Conservation (phyloP, 2,797 vertebrate species). For the Typhlichthys eigenmanni region DNA sequence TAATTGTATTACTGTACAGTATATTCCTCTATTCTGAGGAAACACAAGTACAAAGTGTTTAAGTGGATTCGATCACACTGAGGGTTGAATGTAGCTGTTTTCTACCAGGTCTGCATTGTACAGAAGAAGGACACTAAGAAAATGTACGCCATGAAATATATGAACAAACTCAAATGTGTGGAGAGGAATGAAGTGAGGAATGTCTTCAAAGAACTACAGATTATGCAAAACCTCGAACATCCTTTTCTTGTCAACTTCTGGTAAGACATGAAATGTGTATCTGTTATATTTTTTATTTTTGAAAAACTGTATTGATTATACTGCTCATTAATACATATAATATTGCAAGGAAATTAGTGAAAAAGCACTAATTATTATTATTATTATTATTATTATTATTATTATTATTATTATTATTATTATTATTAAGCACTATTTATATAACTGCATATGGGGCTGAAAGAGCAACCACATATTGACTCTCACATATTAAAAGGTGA, state of each 20-base stretch:
- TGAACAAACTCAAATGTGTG: constrained; percentile 97
- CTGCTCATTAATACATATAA: too few relatives aligned
- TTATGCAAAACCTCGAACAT: constrained; percentile 96
- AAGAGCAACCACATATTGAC: too few relatives aligned
- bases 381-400: too few relatives aligned
- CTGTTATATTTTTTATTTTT: neutral
- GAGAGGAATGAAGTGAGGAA: constrained; percentile 97
- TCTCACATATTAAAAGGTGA: too few relatives aligned
- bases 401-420: too few relatives aligned
- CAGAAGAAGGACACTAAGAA: constrained; percentile 98
- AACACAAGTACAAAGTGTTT: neutral
- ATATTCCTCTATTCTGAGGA: too few relatives aligned
- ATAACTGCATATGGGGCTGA: too few relatives aligned
- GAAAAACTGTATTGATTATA: too few relatives aligned
- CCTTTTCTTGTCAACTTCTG: constrained; percentile 97
- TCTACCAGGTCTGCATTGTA: constrained; percentile 93
- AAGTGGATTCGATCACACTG: neutral
- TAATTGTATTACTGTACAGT: too few relatives aligned
- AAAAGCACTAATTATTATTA: too few relatives aligned
- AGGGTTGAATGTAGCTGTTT: neutral
- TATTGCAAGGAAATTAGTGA: too few relatives aligned
- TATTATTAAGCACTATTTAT: too few relatives aligned
- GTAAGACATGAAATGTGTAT: constrained; percentile 70
- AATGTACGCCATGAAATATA: constrained; percentile 99
- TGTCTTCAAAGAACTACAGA: constrained; percentile 96